phyloP scores from a whole-genome alignment of 2,113 vertebrate genomes.

The Poeciliopsis retropinna region DNA sequence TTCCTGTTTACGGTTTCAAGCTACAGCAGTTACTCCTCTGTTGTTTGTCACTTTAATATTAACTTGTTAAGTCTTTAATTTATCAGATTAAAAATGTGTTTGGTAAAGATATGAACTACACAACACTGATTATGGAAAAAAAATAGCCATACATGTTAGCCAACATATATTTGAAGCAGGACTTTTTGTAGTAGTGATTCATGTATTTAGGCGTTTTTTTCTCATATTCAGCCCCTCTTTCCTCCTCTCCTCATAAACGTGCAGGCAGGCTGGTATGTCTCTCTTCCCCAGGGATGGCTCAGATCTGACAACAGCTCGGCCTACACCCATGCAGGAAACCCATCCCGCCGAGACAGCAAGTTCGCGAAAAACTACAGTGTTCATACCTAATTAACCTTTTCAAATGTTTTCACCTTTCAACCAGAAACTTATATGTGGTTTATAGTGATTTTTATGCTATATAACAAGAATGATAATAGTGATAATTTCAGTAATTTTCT shows the following conservation, averaged over 20 bases:
- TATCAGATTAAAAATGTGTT: not conserved
- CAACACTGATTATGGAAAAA: not conserved
- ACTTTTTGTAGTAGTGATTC: not conserved
- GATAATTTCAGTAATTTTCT: no score
- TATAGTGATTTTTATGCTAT: not conserved
- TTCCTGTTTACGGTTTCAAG: not conserved
- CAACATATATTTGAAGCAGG: not conserved
- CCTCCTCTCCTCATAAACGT: slow-evolving; percentile 35
- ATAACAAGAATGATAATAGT: not conserved
- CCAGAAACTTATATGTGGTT: not conserved
- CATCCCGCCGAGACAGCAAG: slow-evolving; percentile 64
- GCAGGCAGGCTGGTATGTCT: slow-evolving; percentile 51
- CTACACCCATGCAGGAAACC: slow-evolving; percentile 76
- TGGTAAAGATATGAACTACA: not conserved
- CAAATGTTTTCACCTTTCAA: not conserved
- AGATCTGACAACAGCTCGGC: slow-evolving; percentile 73
- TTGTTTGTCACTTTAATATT: not conserved
- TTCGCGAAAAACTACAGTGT: not conserved
- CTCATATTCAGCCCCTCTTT: not conserved
- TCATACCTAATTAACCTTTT: not conserved
- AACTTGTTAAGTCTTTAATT: not conserved
- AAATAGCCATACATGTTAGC: not conserved
- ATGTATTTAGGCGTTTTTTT: not conserved
- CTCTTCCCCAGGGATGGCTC: slow-evolving; percentile 49
- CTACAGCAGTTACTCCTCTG: no score